These are phyloP conservation scores for Galeopsomyia nigrocyanea DNA, from an alignment of 2,888 invertebrate genomes.

Conservation along the genomic window DNA sequence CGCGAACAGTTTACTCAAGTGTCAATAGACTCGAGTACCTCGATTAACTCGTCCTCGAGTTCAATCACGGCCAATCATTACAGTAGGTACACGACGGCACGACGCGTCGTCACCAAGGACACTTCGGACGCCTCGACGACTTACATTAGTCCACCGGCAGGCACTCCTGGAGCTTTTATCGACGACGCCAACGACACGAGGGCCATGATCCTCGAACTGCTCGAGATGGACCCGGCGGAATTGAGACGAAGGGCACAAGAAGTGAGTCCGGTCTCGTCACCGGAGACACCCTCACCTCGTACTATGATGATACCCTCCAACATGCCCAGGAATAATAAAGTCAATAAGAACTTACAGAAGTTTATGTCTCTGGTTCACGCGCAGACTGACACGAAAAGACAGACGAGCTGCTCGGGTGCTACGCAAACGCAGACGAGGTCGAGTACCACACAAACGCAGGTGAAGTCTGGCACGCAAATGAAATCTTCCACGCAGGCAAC, in stretches of 20 bases:
- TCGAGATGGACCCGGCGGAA: constrained; percentile 50
- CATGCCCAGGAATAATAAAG: constrained; percentile 53
- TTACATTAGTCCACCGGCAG: constrained; percentile 62
- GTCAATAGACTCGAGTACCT: constrained; percentile 57
- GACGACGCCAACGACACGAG: constrained; percentile 49
- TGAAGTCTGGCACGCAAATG: neutral
- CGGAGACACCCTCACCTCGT: constrained; percentile 65
- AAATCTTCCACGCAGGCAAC: neutral
- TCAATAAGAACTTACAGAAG: constrained; percentile 52
- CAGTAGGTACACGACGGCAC: constrained; percentile 47
- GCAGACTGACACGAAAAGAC: constrained; percentile 5
- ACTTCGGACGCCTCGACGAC: constrained; percentile 65
- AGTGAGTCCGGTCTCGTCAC: constrained; percentile 65
- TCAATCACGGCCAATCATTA: constrained; percentile 40
- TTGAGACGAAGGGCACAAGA: constrained; percentile 49
- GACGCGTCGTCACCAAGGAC: constrained; percentile 53
- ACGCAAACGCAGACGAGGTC: neutral
- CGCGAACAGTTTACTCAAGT: constrained; percentile 38
- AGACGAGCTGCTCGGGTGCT: neutral
- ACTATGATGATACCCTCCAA: constrained; percentile 64
- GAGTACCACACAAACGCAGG: neutral
- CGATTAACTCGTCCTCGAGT: constrained; percentile 52
- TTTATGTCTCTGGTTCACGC: constrained; percentile 33
- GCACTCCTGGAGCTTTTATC: constrained; percentile 50
- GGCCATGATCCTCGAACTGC: constrained; percentile 62